phyloP scores from a whole-genome alignment of 2,113 vertebrate genomes.

The Xenopus laevis region DNA sequence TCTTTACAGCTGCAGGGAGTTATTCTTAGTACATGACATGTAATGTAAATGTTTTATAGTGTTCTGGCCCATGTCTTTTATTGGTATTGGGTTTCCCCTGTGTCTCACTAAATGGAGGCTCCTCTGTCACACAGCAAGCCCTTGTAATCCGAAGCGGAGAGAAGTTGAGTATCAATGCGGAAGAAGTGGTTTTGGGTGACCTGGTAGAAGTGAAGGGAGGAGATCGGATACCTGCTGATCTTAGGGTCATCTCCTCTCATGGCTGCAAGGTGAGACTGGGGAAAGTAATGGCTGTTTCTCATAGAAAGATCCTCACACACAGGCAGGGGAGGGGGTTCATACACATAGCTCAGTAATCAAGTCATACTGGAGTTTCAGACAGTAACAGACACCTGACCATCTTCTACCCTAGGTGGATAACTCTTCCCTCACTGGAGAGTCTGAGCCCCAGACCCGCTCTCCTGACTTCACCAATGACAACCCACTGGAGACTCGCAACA shows the following conservation, averaged over 20 bases:
- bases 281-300: too few species aligned
- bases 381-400: background rate
- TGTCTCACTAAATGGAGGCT: background rate
- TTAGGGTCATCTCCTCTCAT: conserved; percentile 89
- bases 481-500: conserved; percentile 74
- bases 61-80: too few species aligned
- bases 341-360: too few species aligned
- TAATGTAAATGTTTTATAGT: too few species aligned
- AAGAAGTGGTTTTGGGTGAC: conserved; percentile 88
- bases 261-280: conserved; percentile 82
- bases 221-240: conserved; percentile 91
- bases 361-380: too few species aligned
- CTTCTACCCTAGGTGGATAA: conserved; percentile 81
- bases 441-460: conserved; percentile 75
- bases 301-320: too few species aligned
- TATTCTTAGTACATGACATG: too few species aligned
- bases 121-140: conserved; percentile 76
- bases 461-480: conserved; percentile 77
- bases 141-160: conserved; percentile 91
- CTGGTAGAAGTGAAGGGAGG: conserved; percentile 95
- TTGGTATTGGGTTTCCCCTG: background rate
- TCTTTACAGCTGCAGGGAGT: too few species aligned
- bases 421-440: conserved; percentile 86
- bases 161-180: conserved; percentile 88
- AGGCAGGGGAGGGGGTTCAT: too few species aligned